Conservation (phyloP, 2,888 invertebrate genomes). For the Caenorhabditis parvicauda region DNA sequence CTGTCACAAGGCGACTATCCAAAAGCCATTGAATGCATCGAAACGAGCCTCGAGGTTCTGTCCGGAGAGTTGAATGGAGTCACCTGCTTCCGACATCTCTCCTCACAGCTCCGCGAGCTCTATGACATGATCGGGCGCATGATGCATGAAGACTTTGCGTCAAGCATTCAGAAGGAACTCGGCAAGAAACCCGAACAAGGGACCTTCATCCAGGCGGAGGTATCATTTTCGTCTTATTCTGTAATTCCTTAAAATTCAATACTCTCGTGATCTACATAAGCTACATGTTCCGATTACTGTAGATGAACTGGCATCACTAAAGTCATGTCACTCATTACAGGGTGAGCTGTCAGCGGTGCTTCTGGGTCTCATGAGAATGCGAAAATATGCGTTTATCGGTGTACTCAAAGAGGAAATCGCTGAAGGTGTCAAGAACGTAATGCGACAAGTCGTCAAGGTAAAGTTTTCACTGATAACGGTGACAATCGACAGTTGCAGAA, state of each 20-base stretch:
- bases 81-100: conserved; percentile 89
- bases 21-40: conserved; percentile 85
- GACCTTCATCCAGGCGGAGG: conserved; percentile 54
- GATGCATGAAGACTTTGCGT: conserved; percentile 89
- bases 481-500: conserved; percentile 20
- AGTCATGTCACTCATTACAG: no score
- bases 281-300: no score
- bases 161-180: conserved; percentile 85
- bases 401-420: conserved; percentile 75
- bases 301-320: no score
- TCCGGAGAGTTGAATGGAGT: conserved; percentile 85
- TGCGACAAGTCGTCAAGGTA: conserved; percentile 45
- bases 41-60: conserved; percentile 82
- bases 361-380: conserved; percentile 83
- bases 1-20: conserved; percentile 94
- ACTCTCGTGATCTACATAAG: no score
- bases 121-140: conserved; percentile 92
- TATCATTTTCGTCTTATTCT: not conserved
- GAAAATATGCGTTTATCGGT: conserved; percentile 82
- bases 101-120: conserved; percentile 92
- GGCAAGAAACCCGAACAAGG: conserved; percentile 67
- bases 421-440: conserved; percentile 54
- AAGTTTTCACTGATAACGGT: not conserved
- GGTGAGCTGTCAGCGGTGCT: conserved; percentile 84
- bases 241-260: no score